Conservation (phyloP, 2,888 invertebrate genomes). For the Steromphala cineraria region DNA sequence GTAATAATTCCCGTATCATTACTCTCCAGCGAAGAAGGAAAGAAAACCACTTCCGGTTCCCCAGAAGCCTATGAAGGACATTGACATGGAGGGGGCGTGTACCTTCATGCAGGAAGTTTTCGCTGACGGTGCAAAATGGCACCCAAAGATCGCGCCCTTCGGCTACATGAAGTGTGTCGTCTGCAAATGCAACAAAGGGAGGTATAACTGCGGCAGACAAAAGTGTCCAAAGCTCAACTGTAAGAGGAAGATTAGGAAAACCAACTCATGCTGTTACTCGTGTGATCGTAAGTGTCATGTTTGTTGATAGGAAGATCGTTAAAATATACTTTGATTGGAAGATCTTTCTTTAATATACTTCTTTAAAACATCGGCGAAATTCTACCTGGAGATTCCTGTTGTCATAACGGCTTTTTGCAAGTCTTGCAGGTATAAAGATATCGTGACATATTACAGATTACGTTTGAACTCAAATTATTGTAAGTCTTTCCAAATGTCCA, state of each 20-base stretch:
- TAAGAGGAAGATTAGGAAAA: conserved; percentile 24
- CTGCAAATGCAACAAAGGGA: conserved; percentile 83
- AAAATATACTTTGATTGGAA: no score
- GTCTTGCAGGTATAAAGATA: no score
- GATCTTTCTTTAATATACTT: background rate
- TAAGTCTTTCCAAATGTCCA: no score
- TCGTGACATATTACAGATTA: no score
- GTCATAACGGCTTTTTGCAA: no score
- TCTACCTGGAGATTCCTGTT: no score
- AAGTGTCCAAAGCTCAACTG: conserved; percentile 35
- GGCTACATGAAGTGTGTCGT: conserved; percentile 92
- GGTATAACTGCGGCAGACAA: conserved; percentile 27
- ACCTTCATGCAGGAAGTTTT: conserved; percentile 81
- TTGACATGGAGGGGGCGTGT: conserved; percentile 78
- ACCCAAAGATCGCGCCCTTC: conserved; percentile 90
- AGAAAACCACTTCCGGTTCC: background rate
- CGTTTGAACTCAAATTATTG: no score
- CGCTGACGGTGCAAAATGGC: conserved; percentile 87
- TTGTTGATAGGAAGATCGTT: no score
- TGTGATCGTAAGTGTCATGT: conserved; percentile 4
- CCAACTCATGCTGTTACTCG: conserved; percentile 34
- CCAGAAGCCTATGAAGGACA: conserved; percentile 36
- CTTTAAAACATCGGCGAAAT: background rate
- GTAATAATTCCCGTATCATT: no score
- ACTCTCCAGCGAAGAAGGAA: background rate